Evolutionary conservation across 2,888 invertebrate genomes (phyloP), one percentile per base, ranked within the genome.

Genomic region (Ochropleura leucogaster): DNA sequence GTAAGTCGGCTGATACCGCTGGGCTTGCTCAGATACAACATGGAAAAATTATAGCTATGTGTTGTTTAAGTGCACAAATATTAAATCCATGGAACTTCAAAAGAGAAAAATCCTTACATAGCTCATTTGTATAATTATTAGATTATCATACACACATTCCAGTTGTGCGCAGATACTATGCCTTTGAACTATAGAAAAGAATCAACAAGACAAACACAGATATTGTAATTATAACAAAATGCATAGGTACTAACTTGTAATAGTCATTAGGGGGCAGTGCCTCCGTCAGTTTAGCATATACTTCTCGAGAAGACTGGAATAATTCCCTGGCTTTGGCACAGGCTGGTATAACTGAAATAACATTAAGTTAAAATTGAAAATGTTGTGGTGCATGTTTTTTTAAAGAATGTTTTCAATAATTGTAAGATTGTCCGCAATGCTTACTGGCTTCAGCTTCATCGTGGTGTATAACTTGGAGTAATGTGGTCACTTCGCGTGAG

Each of bases 391-490:
- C 14, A 12, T 53, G 9, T 0, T 46, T 46, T 46, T 46, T 10
- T 46, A 9, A 46, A 46, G 46, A 46, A 10, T 46, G 10, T 46
- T 46, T 12, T 3, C 10, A 46, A 40, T 53, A 14, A 12, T 47
- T 42, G 51, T 30, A 14, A 14, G 9, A 49, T 60, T 18, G 46
- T 18, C 46, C 44, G 8, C 7, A 84, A 81, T 91, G 96, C 97
- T 97, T 95, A 98, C 98, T 97, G 90, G 97, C 53, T 10, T 53
- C 97, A 85, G 97, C 97, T 72, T 97, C 96, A 82, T 97, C 97
- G 84, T 98, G 98, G 89, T 99, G 99, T 82, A 99, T 98, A 42
- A 98, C 97, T 96, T 99, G 99, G 47, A 99, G 94, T 40, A 97
- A 95, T 44, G 98, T 98, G n/a, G 97, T 96, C 46, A 98, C 98